Conservation (phyloP, 2,797 vertebrate genomes). For the Bradypus variegatus region DNA sequence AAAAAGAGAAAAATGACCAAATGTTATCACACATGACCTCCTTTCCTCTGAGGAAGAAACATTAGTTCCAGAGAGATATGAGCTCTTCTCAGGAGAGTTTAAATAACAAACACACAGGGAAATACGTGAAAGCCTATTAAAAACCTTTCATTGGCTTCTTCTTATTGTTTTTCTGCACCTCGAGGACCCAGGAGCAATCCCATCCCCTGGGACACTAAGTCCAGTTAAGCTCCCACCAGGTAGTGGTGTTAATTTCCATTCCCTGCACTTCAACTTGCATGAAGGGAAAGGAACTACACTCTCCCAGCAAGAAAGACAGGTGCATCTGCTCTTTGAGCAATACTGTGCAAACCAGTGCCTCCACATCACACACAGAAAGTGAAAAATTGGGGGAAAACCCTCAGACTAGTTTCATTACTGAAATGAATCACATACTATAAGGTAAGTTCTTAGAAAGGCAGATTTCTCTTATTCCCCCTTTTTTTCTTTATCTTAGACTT, state of each 20-base stretch:
- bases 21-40: background rate
- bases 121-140: background rate
- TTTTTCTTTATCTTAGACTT: background rate
- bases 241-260: background rate
- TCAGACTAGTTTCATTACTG: background rate
- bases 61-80: background rate
- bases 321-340: background rate
- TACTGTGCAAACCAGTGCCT: background rate
- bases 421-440: background rate
- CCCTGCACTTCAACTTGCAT: background rate
- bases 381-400: background rate
- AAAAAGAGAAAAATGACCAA: background rate
- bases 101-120: background rate
- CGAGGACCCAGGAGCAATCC: background rate
- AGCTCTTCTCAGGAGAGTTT: background rate
- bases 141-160: background rate
- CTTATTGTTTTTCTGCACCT: background rate
- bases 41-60: background rate
- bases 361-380: background rate
- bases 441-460: slow-evolving; percentile 11
- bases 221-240: background rate
- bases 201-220: background rate
- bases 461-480: background rate
- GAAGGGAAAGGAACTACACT: background rate
- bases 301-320: background rate